Evolutionary conservation across 2,888 invertebrate genomes (phyloP), one percentile per base, ranked within the genome.

Genomic region (Caenorhabditis sulstoni): DNA sequence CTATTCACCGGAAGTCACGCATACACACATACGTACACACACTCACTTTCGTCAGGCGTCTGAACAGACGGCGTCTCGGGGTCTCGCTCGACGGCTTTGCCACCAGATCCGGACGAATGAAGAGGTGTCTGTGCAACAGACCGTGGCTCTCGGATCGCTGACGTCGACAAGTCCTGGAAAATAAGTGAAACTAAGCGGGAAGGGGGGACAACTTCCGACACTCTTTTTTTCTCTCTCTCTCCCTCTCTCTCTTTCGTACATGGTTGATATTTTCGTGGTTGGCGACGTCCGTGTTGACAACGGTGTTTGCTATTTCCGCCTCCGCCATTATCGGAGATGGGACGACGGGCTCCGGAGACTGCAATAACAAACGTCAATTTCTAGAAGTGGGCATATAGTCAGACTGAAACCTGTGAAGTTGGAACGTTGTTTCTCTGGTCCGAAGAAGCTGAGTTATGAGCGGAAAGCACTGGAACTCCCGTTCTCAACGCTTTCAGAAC

Each of bases 401-500:
- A 7, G 9, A 18, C 3, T 12, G 35, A 9, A 18, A 68, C 68
- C 53, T 47, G 50, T 12, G 73, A 64, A 11, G 64, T 35, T 35
- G 50, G 9, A 22, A 64, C 16, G 41, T 73, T 64, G 16, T 58
- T 41, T 16, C 64, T 44, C 1, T 73, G 12, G 12, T 41, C 18
- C 1, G 41, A 14, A 41, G 11, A 14, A 41, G 73, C 29, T 7
- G 41, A 41, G 41, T 11, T 14, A 41, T 41, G 29, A n/a, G 74
- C 50, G 9, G 66, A 52, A 3, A 74, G 23, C 7, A 74, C 67
- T n/a, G 79, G 79, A 47, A 73, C 73, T 16, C 87, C 87, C 1
- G 86, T 80, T 37, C 87, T 86, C 61, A 89, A 82, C 9, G 88
- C 89, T 23, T 83, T 82, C 11, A 65, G 45, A 7, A 89, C 84